These are phyloP conservation scores for Pheosia tremula DNA, from an alignment of 2,888 invertebrate species.

Conservation along the genomic window DNA sequence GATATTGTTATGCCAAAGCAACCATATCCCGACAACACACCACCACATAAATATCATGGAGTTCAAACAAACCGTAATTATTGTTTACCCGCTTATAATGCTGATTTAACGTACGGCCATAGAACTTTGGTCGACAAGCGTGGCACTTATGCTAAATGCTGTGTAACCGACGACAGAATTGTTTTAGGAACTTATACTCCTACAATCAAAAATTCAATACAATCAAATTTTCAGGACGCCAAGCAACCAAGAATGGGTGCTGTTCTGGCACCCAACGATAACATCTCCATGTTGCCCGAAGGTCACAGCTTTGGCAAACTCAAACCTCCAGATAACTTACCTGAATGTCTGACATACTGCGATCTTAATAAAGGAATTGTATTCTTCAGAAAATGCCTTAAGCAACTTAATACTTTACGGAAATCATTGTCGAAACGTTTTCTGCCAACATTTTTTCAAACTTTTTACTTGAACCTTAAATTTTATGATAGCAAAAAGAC, in stretches of 20 bases:
- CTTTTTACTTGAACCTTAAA: slow-evolving; percentile 63
- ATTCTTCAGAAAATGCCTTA: slow-evolving; percentile 72
- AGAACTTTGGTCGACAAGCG: slow-evolving; percentile 71
- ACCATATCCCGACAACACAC: slow-evolving; percentile 61
- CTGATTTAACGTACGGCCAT: slow-evolving; percentile 73
- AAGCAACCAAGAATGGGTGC: slow-evolving; percentile 65
- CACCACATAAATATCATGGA: slow-evolving; percentile 48
- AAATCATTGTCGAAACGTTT: slow-evolving; percentile 58
- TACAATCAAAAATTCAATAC: slow-evolving; percentile 62
- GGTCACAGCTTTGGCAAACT: slow-evolving; percentile 77
- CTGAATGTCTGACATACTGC: slow-evolving; percentile 70
- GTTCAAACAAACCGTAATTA: slow-evolving; percentile 60
- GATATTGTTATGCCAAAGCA: slow-evolving; percentile 70
- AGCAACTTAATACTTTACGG: slow-evolving; percentile 69
- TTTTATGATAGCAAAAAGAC: slow-evolving; percentile 65
- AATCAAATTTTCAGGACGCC: slow-evolving; percentile 65
- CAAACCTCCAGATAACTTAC: slow-evolving; percentile 68
- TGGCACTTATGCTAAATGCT: slow-evolving; percentile 75
- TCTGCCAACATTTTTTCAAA: slow-evolving; percentile 59
- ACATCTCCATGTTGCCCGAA: slow-evolving; percentile 70
- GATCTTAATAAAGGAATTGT: slow-evolving; percentile 60
- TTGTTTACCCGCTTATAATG: slow-evolving; percentile 68
- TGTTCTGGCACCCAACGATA: slow-evolving; percentile 76
- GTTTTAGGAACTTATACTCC: slow-evolving; percentile 61
- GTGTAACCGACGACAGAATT: slow-evolving; percentile 66